These are phyloP conservation scores for Acheta domesticus DNA, from an alignment of 2,888 invertebrate species.

Conservation along the genomic window DNA sequence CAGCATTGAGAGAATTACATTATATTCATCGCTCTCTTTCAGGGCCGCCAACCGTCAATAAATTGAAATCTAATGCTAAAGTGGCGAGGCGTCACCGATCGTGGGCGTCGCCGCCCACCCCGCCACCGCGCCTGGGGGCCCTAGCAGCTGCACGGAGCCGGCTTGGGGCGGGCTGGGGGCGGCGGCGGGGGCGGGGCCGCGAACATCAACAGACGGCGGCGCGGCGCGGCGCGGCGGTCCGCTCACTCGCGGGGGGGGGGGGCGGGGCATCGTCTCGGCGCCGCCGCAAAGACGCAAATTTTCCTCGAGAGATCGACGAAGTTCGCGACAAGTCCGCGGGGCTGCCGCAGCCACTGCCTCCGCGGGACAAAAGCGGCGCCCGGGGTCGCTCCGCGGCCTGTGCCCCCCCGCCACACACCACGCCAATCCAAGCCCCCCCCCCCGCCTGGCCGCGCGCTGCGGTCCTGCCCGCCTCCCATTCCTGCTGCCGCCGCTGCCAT, in stretches of 20 bases:
- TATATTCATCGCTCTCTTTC: neutral
- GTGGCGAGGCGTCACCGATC: neutral
- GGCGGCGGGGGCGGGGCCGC: too few species aligned
- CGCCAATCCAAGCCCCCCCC: too few species aligned
- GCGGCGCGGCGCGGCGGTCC: neutral
- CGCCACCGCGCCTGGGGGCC: neutral
- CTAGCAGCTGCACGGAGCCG: too few species aligned
- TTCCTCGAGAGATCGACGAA: constrained; percentile 18
- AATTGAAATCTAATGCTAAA: constrained; percentile 18
- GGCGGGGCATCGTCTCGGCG: too few species aligned
- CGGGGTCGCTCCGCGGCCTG: neutral
- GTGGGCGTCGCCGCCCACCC: neutral
- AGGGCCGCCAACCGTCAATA: constrained; percentile 4
- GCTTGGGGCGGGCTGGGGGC: too few species aligned
- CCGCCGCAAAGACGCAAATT: neutral
- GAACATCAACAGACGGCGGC: neutral
- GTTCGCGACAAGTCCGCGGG: neutral
- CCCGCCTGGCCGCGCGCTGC: neutral
- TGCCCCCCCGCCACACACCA: neutral
- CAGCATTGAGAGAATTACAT: constrained; percentile 18
- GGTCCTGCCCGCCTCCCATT: neutral
- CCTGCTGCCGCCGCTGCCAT: neutral
- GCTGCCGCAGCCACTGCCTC: neutral
- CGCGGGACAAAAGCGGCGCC: neutral
- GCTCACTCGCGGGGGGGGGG: neutral